These are phyloP conservation scores for Halictus quadricinctus DNA, from an alignment of 2,888 invertebrate genomes.

Conservation along the genomic window DNA sequence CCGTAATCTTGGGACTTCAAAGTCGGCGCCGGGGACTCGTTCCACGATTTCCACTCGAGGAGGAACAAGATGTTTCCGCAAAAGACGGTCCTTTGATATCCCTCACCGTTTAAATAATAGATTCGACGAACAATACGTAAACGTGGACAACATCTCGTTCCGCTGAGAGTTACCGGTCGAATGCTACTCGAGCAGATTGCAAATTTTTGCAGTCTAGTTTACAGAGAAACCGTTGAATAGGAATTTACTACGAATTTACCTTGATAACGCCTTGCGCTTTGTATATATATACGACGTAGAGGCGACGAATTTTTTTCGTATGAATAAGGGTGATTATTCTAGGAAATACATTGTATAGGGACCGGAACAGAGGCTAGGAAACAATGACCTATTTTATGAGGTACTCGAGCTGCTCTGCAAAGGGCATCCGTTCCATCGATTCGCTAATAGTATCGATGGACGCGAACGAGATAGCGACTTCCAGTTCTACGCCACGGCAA, in stretches of 20 bases:
- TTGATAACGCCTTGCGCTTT: background rate
- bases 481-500: background rate
- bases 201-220: background rate
- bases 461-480: background rate
- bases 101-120: background rate
- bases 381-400: background rate
- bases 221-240: background rate
- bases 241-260: background rate
- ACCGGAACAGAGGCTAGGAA: background rate
- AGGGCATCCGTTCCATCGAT: conserved; percentile 2
- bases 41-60: background rate
- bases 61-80: conserved; percentile 8
- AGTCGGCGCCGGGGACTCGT: background rate
- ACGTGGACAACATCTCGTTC: background rate
- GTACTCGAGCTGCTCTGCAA: background rate
- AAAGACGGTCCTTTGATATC: background rate
- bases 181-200: background rate
- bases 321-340: background rate
- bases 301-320: background rate
- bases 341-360: background rate
- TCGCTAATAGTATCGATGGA: conserved; percentile 17
- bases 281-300: too few species aligned
- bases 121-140: background rate
- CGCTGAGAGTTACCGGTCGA: background rate
- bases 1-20: conserved; percentile 12